Base-by-base conservation (phyloP, 92 coral and sea anemone genomes). In the Umimayanthus chanpuru region DNA sequence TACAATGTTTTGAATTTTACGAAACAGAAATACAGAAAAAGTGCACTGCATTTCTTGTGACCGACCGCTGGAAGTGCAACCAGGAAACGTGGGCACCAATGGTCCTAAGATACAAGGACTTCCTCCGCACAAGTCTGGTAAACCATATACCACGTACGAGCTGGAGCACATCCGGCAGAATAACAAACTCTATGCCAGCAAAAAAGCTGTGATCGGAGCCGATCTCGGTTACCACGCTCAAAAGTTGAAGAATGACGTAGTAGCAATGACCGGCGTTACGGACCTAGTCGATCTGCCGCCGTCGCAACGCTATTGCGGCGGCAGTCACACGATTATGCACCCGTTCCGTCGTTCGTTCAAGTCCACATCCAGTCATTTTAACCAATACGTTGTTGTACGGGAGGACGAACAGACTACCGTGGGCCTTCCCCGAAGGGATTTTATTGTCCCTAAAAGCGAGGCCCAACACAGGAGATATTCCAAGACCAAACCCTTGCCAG, bases 31-130 rank as follows among this genome's bases (percentile, higher is more conserved):
- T 32, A 87, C 94, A 3, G 98, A 96, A 84, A 96, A 95, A 68
- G 98, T 93, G 64, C 96, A 94, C 73, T 96, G 98, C 77, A 96
- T 96, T 65, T 96, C 98, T 55, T 96, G 98, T 85, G 96, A 96
- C 82, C 95, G 98, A 28, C 94, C 93, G 43, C 87, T 96, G 73
- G 98, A 96, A 77, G 94, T 96, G 15, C 92, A 91, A 81, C 81
- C 93, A 32, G 88, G 92, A 40, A 74, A 41, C 71, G 65, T 67
- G 77, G 86, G 92, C 85, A 71, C 91, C 30, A 93, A 86, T 87
- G 91, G 93, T 91, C 91, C 98, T 10, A 96, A 96, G 86, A 95
- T 90, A 14, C 96, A 93, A 85, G 86, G 95, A n/a, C 87, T 96
- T 43, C 96, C 96, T 8, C 89, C 93, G 44, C 94, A 92, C 89